Evolutionary conservation across 2,797 vertebrate genomes (phyloP).

Genomic region (Echiichthys vipera): DNA sequence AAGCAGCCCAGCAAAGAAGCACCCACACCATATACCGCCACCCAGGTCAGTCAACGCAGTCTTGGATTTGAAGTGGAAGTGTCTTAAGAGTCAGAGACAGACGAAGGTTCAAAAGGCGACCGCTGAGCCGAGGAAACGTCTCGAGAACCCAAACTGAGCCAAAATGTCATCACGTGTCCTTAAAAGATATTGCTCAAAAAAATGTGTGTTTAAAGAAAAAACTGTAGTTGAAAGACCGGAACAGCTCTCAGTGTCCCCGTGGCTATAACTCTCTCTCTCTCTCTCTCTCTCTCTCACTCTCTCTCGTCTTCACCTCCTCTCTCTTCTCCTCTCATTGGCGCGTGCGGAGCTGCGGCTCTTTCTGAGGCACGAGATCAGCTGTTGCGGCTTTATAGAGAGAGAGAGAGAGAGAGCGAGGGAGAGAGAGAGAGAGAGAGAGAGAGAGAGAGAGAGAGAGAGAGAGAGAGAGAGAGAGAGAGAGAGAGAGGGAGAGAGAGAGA

Average conservation of each 20-base stretch:
- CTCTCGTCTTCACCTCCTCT: neutral
- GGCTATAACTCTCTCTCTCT: slow-evolving; percentile 24
- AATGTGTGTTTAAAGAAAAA: slow-evolving; percentile 7
- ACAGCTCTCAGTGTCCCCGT: slow-evolving; percentile 13
- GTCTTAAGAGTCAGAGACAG: neutral
- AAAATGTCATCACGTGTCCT: slow-evolving; percentile 32
- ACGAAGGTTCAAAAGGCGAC: slow-evolving; percentile 14
- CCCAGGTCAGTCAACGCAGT: slow-evolving; percentile 17
- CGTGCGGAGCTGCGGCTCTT: slow-evolving; percentile 67
- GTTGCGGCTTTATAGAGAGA: slow-evolving; percentile 74
- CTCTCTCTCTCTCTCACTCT: slow-evolving; percentile 10
- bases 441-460: too few species aligned
- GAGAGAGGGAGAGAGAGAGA: slow-evolving; percentile 12
- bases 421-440: too few species aligned
- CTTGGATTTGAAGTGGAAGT: too few species aligned
- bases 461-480: slow-evolving; percentile 12
- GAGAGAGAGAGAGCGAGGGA: neutral
- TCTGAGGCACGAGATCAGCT: slow-evolving; percentile 77
- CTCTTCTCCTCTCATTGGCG: slow-evolving; percentile 23
- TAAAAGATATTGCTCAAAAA: slow-evolving; percentile 47
- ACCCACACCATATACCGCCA: too few species aligned
- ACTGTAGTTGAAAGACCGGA: slow-evolving; percentile 45
- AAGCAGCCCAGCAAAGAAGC: neutral
- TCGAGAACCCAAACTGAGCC: slow-evolving; percentile 2
- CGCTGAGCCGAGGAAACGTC: slow-evolving; percentile 17